These are phyloP conservation scores for Ranitomeya imitator DNA, from an alignment of 2,113 vertebrate genomes.

Conservation along the genomic window DNA sequence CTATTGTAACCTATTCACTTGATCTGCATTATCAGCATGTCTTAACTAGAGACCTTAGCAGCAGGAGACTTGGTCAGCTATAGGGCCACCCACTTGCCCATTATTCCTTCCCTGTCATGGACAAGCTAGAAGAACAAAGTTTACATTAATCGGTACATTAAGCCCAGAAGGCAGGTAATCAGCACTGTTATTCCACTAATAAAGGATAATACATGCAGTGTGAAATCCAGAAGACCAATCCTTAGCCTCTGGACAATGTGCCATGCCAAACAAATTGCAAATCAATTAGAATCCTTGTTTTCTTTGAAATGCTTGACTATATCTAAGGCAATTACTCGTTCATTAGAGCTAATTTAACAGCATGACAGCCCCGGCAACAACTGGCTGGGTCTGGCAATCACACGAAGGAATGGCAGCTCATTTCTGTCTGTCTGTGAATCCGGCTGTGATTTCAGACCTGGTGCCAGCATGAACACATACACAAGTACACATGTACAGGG, in stretches of 20 bases:
- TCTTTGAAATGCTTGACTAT: slow-evolving; percentile 97
- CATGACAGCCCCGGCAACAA: slow-evolving; percentile 87
- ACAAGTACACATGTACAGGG: slow-evolving; percentile 47
- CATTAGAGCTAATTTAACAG: slow-evolving; percentile 99
- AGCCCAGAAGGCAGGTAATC: slow-evolving; percentile 98
- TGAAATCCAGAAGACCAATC: slow-evolving; percentile 96
- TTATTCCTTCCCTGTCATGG: slow-evolving; percentile 92
- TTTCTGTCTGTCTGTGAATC: slow-evolving; percentile 82
- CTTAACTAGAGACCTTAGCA: slow-evolving; percentile 82
- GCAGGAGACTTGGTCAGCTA: slow-evolving; percentile 85
- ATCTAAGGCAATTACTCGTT: slow-evolving; percentile 99
- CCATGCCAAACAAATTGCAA: slow-evolving; percentile 95
- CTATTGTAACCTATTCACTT: slow-evolving; percentile 98
- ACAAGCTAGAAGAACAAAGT: slow-evolving; percentile 99
- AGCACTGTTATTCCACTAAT: slow-evolving; percentile 99
- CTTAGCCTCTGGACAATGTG: slow-evolving; percentile 95
- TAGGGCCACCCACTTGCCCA: slow-evolving; percentile 98
- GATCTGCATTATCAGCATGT: slow-evolving; percentile 89
- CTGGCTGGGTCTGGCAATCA: slow-evolving; percentile 85
- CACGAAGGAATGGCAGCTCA: slow-evolving; percentile 83
- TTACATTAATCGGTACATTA: slow-evolving; percentile 99
- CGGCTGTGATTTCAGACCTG: slow-evolving; percentile 56
- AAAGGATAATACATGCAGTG: slow-evolving; percentile 99
- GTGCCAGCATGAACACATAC: slow-evolving; percentile 40
- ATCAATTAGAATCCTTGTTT: slow-evolving; percentile 99